Evolutionary conservation across 2,888 invertebrate genomes (phyloP), one percentile per base, ranked within the genome.

Genomic region (Chloroclysta siterata): DNA sequence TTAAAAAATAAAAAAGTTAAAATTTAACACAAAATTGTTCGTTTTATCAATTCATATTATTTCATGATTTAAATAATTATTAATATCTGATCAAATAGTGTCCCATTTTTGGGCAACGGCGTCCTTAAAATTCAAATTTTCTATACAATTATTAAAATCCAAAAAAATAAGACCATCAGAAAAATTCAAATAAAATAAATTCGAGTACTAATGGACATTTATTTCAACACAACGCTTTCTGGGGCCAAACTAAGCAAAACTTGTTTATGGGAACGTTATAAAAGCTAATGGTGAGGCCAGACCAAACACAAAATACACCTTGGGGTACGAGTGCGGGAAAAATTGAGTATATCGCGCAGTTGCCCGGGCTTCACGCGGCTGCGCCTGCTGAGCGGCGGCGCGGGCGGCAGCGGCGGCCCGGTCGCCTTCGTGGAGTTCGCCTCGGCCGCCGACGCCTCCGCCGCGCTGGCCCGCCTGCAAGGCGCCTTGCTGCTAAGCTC

Each of bases 351-450:
- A 88, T 88, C 94, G 94, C 94, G 94, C 97, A 99, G 98, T 96
- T 98, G 98, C 95, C 97, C 98, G 94, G 99, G 99, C 94, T 99
- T 98, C 96, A 96, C 97, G 94, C 97, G 99, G 93, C 97, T 99
- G 94, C 98, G 99, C 94, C 97, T 99, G 95, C 96, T 97, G 95
- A 95, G 95, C 93, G 96, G 96, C 94, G 97, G 97, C 87, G 88
- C 85, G 73, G 83, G 85, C 67, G 85, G 84, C 80, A 97, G 97
- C 88, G 80, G 87, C 33, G 89, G 89, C 68, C 98, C 99, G 80
- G 99, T 99, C 90, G 99, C 99, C 87, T 99, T 99, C 95, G 97
- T 98, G 93, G 99, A 99, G 94, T 99, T 98, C 94, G 96, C 96
- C 94, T 98, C 97, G 94, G 95, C 98, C 82, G 94, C 96, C 83